A percentile compares a stretch with the other conserved stretches of the same genome.
Evolutionary conservation across 2,888 invertebrate species (phyloP).

Genomic region (Drosophila atroscutellata): DNA sequence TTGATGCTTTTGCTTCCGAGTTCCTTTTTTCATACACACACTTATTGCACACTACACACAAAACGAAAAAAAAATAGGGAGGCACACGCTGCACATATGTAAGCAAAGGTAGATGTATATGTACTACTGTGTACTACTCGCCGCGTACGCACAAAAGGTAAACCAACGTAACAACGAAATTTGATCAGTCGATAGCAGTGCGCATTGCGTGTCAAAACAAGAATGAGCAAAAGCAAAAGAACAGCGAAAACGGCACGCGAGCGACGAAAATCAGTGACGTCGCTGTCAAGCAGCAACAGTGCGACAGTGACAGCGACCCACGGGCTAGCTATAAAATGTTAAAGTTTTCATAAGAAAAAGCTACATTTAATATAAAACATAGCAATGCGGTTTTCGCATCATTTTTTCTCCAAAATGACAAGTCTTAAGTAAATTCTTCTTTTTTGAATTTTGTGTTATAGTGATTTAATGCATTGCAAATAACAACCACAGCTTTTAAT

Average conservation of each 20-base stretch:
- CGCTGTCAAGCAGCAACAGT: conserved; percentile 37
- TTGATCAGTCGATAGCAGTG: conserved; percentile 44
- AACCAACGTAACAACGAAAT: conserved; percentile 58
- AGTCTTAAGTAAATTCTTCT: not conserved
- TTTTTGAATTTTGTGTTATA: too few relatives aligned
- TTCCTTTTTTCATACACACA: conserved; percentile 21
- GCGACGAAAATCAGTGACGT: conserved; percentile 21
- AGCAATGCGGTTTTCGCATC: not conserved
- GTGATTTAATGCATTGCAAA: not conserved
- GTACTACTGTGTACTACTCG: not conserved
- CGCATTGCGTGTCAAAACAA: conserved; percentile 66
- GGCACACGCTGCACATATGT: conserved; percentile 1
- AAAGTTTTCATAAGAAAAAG: not conserved
- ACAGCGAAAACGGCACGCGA: conserved; percentile 58
- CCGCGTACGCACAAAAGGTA: conserved; percentile 32
- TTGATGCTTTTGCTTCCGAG: conserved; percentile 5
- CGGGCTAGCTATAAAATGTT: conserved; percentile 3
- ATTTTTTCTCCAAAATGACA: not conserved
- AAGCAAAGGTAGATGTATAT: not conserved
- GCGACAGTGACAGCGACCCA: conserved; percentile 25
- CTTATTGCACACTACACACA: not conserved
- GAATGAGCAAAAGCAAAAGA: conserved; percentile 70
- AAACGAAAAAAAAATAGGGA: too few relatives aligned
- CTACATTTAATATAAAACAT: conserved; percentile 3
- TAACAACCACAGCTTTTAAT: not conserved